Evolutionary conservation across 1,140 invertebrate genomes (phyloP), one percentile per base, ranked within the genome.

Genomic region (Chlorops oryzae): DNA sequence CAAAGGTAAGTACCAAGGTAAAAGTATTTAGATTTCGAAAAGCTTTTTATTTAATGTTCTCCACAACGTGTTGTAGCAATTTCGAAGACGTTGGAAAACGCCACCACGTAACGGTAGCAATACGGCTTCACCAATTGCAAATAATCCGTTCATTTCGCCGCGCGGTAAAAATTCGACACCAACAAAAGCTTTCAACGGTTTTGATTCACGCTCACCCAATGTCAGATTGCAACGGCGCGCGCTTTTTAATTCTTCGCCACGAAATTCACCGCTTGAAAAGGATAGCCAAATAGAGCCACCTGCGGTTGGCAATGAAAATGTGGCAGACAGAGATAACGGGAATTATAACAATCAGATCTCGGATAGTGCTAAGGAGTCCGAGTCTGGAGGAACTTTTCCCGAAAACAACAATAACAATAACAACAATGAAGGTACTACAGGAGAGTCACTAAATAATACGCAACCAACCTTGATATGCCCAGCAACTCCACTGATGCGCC

Each of bases 71-170:
- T 53, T 50, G 3, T 62, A 80, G 3, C 71, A 75, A 28, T 92
- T 94, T 72, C 78, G 84, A 10, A 81, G 80, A 56, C 79, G 82
- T 43, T 90, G 88, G 88, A 88, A 87, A 76, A 90, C 86, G 1
- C 87, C 88, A 17, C 84, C 85, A 0, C 75, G 82, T 35, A 13
- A 59, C 21, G 47, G 52, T 10, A 61, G 50, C 12, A 48, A 39
- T 5, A 55, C 63, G 34, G 57, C 62, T 12, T 58, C 61, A 4
- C 57, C 68, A 3, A 22, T 66, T 41, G 37, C 52, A 15, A 52
- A 43, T 54, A 59, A 17, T 54, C 55, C 4, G 2, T 51, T 34
- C 23, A 59, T 58, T n/a, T 61, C 67, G 10, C 62, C 62, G 21
- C 61, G 42, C 6, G 9, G 6, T 12, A 42, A 43, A 18, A 39